phyloP scores from a whole-genome alignment of 1,140 invertebrate genomes.

The Nixonia krombeini region DNA sequence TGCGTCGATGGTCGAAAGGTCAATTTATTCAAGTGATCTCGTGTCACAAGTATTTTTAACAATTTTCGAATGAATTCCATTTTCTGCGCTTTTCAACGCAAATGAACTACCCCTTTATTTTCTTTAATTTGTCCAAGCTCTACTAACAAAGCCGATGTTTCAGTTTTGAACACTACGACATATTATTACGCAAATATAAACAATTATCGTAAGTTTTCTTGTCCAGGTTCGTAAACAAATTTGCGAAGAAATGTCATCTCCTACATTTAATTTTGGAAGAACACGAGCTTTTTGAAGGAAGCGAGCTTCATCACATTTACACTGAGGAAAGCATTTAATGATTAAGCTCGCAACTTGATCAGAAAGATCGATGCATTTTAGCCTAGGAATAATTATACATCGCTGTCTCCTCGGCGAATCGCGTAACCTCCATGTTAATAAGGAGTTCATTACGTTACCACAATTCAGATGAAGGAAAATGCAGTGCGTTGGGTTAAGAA shows the following conservation, averaged over 20 bases:
- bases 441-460: constrained; percentile 53
- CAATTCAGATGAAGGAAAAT: constrained; percentile 33
- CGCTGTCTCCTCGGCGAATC: constrained; percentile 4
- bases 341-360: constrained; percentile 15
- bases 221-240: too few species aligned
- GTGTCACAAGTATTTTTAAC: not conserved
- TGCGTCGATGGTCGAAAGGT: constrained; percentile 26
- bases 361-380: constrained; percentile 19
- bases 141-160: too few species aligned
- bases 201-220: too few species aligned
- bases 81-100: too few species aligned
- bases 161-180: too few species aligned
- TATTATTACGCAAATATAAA: too few species aligned
- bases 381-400: constrained; percentile 14
- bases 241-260: too few species aligned
- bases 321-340: constrained; percentile 20
- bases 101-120: not conserved
- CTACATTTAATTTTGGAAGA: too few species aligned
- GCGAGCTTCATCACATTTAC: not conserved
- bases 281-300: too few species aligned
- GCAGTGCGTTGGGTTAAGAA: constrained; percentile 17
- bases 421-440: constrained; percentile 51
- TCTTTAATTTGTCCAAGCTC: not conserved
- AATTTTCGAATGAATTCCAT: too few species aligned
- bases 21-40: constrained; percentile 19